Evolutionary conservation across 2,113 vertebrate species (phyloP).

Genomic region (Azemiops feae): DNA sequence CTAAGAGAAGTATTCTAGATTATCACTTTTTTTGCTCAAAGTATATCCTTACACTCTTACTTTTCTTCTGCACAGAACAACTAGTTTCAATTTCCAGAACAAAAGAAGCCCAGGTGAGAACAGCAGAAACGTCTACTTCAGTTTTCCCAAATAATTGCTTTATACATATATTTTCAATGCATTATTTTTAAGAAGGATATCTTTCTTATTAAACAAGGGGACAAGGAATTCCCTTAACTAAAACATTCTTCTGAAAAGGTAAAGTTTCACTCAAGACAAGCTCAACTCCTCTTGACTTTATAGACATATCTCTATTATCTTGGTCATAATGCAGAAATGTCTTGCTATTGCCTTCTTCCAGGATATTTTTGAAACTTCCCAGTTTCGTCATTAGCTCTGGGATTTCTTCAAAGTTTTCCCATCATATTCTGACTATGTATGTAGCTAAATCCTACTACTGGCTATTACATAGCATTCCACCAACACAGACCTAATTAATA

Average conservation of each 20-base stretch:
- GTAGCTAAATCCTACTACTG: neutral
- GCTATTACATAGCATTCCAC: neutral
- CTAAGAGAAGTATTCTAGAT: neutral
- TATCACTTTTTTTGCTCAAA: neutral
- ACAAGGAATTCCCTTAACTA: neutral
- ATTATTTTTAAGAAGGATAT: neutral
- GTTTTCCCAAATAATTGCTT: neutral
- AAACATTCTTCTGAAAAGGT: neutral
- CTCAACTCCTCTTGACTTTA: neutral
- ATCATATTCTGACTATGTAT: neutral
- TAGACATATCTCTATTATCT: neutral
- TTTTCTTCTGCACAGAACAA: neutral
- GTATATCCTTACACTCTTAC: neutral
- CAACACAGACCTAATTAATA: neutral
- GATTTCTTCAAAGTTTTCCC: neutral
- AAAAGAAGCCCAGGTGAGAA: neutral
- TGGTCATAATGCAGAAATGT: neutral
- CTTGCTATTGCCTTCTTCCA: neutral
- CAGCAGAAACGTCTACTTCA: neutral
- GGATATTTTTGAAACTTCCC: neutral
- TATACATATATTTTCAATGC: neutral
- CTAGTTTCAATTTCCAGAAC: neutral
- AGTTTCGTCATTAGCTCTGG: neutral
- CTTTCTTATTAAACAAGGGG: neutral
- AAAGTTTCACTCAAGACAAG: neutral